Conservation (phyloP, 2,888 invertebrate species). For the Noctua pronuba region DNA sequence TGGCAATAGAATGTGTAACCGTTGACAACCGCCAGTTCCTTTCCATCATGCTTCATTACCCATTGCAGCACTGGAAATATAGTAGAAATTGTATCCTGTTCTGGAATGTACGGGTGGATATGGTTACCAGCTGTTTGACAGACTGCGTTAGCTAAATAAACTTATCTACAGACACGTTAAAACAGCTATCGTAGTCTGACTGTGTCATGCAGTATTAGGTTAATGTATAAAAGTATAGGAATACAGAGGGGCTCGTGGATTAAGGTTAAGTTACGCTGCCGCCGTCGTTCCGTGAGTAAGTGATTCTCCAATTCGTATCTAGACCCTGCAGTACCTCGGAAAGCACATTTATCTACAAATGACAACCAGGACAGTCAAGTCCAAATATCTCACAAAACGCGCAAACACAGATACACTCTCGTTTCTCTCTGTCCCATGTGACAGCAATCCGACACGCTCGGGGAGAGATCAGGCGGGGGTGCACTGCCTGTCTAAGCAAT, state of each 20-base stretch:
- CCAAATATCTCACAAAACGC: too few relatives aligned
- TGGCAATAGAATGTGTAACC: slow-evolving; percentile 26
- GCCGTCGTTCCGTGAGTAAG: too few relatives aligned
- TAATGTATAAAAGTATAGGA: not conserved
- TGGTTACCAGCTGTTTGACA: not conserved
- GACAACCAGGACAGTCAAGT: too few relatives aligned
- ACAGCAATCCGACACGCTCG: too few relatives aligned
- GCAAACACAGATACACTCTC: too few relatives aligned
- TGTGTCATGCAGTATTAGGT: not conserved
- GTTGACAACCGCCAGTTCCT: slow-evolving; percentile 63
- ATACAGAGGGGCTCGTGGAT: not conserved
- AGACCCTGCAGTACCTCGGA: too few relatives aligned
- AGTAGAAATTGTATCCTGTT: not conserved
- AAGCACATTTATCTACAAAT: too few relatives aligned
- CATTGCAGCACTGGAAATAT: slow-evolving; percentile 53
- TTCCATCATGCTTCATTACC: slow-evolving; percentile 61
- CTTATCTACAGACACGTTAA: not conserved
- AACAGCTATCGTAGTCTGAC: not conserved
- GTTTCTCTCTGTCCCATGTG: too few relatives aligned
- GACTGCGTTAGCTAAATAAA: not conserved
- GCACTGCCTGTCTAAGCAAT: too few relatives aligned
- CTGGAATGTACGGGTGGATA: not conserved
- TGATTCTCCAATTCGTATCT: too few relatives aligned
- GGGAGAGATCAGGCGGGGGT: too few relatives aligned
- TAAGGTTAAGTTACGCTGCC: too few relatives aligned